Conservation (phyloP, 2,113 vertebrate genomes). For the Chinchilla lanigera region DNA sequence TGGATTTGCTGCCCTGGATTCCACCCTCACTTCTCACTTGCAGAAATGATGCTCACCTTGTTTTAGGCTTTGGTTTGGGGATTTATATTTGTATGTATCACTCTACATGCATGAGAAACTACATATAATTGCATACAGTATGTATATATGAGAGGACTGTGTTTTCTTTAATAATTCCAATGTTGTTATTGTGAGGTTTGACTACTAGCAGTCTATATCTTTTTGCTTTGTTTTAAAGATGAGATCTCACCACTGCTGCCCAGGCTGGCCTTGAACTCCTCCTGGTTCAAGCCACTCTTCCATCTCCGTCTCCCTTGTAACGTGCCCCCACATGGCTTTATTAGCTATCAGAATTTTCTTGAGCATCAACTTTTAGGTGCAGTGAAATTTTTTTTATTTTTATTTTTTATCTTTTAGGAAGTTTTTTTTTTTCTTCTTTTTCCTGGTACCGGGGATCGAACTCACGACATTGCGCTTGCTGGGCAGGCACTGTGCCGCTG, state of each 20-base stretch:
- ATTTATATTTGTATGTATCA: conserved; percentile 3
- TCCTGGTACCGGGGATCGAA: too few species aligned
- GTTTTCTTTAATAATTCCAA: background rate
- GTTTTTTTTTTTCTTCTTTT: too few species aligned
- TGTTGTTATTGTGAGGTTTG: background rate
- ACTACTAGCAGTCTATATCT: background rate
- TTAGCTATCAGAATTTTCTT: background rate
- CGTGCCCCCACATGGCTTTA: background rate
- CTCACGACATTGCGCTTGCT: too few species aligned
- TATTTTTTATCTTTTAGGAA: too few species aligned
- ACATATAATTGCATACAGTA: background rate
- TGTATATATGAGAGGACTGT: too few species aligned
- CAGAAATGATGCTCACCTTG: background rate
- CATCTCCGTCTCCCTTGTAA: too few species aligned
- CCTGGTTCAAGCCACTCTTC: background rate
- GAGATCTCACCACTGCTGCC: background rate
- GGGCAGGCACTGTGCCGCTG: too few species aligned
- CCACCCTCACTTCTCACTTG: background rate
- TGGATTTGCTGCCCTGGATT: background rate
- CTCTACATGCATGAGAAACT: background rate
- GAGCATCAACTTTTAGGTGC: background rate
- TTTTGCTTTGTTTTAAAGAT: background rate
- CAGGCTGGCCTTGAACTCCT: background rate
- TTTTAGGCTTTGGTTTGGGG: background rate
- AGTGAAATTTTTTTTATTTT: conserved; percentile 2